Percentiles rank a stretch among this genome's conserved stretches.
These are phyloP conservation scores for Phalacrocorax carbo DNA, from an alignment of 2,113 vertebrate genomes.

Conservation along the genomic window DNA sequence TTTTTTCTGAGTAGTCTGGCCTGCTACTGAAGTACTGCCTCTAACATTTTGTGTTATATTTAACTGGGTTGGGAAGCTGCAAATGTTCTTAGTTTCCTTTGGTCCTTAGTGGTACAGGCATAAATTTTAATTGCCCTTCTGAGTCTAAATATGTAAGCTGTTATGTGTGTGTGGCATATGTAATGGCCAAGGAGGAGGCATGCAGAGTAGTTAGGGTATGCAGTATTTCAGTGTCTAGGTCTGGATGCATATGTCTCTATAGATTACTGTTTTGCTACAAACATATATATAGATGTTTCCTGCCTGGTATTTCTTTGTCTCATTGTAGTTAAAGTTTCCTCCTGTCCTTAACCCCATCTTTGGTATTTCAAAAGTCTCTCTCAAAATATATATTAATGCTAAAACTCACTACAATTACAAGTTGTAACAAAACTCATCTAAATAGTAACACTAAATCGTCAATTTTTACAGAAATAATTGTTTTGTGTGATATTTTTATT, in stretches of 20 bases:
- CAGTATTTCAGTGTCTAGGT: not conserved
- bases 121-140: not conserved
- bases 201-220: not conserved
- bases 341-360: not conserved
- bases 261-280: not conserved
- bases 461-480: not conserved
- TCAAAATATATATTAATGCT: not conserved
- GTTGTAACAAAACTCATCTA: not conserved
- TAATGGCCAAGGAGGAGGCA: not conserved
- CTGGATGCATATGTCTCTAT: not conserved
- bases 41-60: not conserved
- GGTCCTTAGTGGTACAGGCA: not conserved
- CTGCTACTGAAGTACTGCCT: not conserved
- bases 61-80: not conserved
- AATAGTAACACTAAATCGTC: not conserved
- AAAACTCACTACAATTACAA: not conserved
- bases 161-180: not conserved
- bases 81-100: not conserved
- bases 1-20: not conserved
- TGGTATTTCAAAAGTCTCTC: not conserved
- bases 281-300: not conserved
- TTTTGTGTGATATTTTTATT: not conserved
- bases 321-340: not conserved
- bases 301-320: not conserved
- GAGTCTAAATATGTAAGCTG: not conserved